Evolutionary conservation across 1,140 invertebrate genomes (phyloP).

Genomic region (Camponotus floridanus): DNA sequence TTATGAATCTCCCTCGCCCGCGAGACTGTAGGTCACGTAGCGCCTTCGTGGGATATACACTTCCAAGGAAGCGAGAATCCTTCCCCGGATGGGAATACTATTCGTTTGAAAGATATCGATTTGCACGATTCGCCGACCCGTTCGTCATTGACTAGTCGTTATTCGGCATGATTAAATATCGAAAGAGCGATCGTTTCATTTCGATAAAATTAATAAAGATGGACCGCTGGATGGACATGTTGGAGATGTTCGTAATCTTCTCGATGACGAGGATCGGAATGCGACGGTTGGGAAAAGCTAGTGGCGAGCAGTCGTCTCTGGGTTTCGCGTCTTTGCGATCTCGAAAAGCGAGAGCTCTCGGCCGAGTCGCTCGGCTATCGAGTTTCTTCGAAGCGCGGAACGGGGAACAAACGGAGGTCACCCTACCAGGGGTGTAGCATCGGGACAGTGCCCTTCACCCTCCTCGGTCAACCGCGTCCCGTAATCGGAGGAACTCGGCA

Average conservation of each 20-base stretch:
- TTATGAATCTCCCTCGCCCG: constrained; percentile 73
- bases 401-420: constrained; percentile 66
- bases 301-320: neutral
- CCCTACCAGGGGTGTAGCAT: constrained; percentile 65
- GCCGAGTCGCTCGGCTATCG: constrained; percentile 50
- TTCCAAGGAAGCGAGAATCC: constrained; percentile 31
- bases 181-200: neutral
- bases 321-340: constrained; percentile 36
- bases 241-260: no score
- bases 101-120: neutral
- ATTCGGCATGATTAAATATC: no score
- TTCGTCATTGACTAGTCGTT: neutral
- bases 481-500: constrained; percentile 69
- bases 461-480: constrained; percentile 57
- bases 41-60: constrained; percentile 50
- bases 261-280: neutral
- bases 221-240: neutral
- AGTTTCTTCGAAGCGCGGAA: constrained; percentile 65
- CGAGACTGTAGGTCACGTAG: constrained; percentile 71
- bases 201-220: neutral
- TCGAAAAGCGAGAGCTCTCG: constrained; percentile 35
- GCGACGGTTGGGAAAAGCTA: neutral
- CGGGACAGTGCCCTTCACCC: constrained; percentile 67
- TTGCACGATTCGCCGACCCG: neutral
- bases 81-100: neutral